phyloP scores from a whole-genome alignment of 2,888 invertebrate genomes.

The Patella depressa region DNA sequence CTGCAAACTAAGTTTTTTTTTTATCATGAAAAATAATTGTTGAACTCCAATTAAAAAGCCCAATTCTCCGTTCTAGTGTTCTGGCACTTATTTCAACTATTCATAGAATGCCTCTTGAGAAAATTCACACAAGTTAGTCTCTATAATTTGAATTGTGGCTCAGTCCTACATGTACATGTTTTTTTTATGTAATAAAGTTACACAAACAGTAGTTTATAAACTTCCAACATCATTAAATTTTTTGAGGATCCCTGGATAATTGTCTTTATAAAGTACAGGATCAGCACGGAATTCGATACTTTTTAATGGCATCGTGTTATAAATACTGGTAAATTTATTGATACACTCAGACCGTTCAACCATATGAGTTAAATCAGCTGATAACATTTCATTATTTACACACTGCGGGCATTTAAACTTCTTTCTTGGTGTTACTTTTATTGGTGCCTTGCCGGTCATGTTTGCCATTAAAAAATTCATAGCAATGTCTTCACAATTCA shows the following conservation, averaged over 20 bases:
- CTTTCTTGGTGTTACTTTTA: constrained; percentile 90
- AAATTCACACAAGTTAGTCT: too few relatives aligned
- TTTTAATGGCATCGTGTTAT: constrained; percentile 88
- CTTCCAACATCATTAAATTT: constrained; percentile 87
- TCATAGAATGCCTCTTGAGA: too few relatives aligned
- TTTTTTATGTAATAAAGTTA: too few relatives aligned
- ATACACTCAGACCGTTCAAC: constrained; percentile 92
- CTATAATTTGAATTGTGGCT: too few relatives aligned
- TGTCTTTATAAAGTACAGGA: constrained; percentile 84
- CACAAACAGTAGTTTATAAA: constrained; percentile 73
- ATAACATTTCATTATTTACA: constrained; percentile 92
- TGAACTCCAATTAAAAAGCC: too few relatives aligned
- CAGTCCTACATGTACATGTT: too few relatives aligned
- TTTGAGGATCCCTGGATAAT: constrained; percentile 84
- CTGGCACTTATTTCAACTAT: too few relatives aligned
- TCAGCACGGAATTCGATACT: constrained; percentile 94
- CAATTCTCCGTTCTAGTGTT: too few relatives aligned
- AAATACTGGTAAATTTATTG: constrained; percentile 83
- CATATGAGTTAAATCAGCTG: constrained; percentile 91
- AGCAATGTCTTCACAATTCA: constrained; percentile 98
- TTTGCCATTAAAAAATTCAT: constrained; percentile 98
- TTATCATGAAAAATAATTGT: too few relatives aligned
- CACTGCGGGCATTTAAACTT: constrained; percentile 98
- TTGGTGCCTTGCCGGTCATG: constrained; percentile 92
- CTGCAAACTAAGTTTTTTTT: too few relatives aligned